Evolutionary conservation across 2,113 vertebrate species (phyloP), one percentile per base, ranked within the genome.

Genomic region (Fulica atra): DNA sequence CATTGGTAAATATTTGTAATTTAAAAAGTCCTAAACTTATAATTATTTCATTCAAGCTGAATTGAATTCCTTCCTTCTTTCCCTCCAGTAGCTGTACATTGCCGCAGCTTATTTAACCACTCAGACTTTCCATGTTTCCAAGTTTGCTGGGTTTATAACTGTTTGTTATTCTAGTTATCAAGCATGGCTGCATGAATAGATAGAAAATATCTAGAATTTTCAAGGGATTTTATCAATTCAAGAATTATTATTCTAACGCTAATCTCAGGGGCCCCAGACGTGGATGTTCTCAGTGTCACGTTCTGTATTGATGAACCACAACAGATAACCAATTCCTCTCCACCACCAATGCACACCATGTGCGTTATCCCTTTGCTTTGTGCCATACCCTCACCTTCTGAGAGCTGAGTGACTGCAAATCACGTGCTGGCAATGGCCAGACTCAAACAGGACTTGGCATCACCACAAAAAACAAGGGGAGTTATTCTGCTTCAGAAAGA

Each of bases 21-120:
- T 81, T 74, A 13, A 72, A 95, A 95, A 81, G 36, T 79, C 50
- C 44, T 79, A 94, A 97, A 93, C 33, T 96, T 65, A 20, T 53
- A 93, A 92, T 90, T 95, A 59, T 96, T 95, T 93, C 89, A 76
- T 61, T 88, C 74, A 86, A 84, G 36, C 15, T 93, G 68, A 86
- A 92, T 48, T 91, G 24, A 97, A 48, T 85, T 46, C 8, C 11
- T 38, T 70, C 66, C 13, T 35, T 65, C 38, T 72, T 88, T 38
- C 82, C 64, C 51, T 81, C 23, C 86, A 59, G 54, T 68, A 91
- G 48, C 56, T 79, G 20, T 64, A 79, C 72, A 90, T 94, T 59
- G 79, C n/a, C 14, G 6, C 11, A 54, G 42, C 57, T 60, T 44
- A 74, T 92, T 90, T 76, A 90, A 65, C 31, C 54, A 50, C 46